Base-by-base conservation (phyloP, 2,113 vertebrate species). In the Pedionomus torquatus region DNA sequence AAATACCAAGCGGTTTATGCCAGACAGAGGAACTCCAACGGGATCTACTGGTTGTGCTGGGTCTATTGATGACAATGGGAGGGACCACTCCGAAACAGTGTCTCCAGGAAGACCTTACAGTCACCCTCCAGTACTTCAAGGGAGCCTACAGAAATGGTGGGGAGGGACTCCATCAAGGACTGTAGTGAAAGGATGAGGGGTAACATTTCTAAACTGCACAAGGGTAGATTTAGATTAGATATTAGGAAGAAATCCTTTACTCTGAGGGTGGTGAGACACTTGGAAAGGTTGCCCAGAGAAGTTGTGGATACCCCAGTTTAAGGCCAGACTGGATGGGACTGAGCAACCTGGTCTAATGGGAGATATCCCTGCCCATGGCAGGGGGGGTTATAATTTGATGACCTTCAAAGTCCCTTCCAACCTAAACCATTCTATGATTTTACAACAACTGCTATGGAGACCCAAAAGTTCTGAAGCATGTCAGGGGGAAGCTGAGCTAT, bases 401-500 rank as follows among this genome's bases (percentile, higher is more conserved):
- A 19, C 30, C 25, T 41, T 63, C 18, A 63, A 41, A 35, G 61
- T 41, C 37, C 11, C 5, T 63, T 28, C 25, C 37, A 63, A 63
- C 25, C 7, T 7, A 11, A 63, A 19, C 17, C 61, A 19, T 41
- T 41, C 61, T 63, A 6, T 63, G 61, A 24, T n/a, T n/a, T 20
- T n/a, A 10, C 23, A 21, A 30, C 30, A 55, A 24, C 2, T 5
- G 19, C 19, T 23, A 1, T 13, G 5, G 41, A 5, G 23, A 66
- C 15, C 4, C 0, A 0, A 11, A 19, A 23, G 13, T 35, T 43
- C 8, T 0, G 0, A 25, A 24, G 9, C 17, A 6, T 12, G 18
- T 28, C 6, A n/a, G n/a, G 14, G 26, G 74, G 35, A 46, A 46
- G 13, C 35, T 16, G 44, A 31, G 21, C 37, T 68, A 48, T 71